A percentile compares a stretch with the other conserved stretches of the same genome.
These are phyloP conservation scores for Pseudomyrmex cubaensis DNA, from an alignment of 1,140 invertebrate species.

Conservation along the genomic window DNA sequence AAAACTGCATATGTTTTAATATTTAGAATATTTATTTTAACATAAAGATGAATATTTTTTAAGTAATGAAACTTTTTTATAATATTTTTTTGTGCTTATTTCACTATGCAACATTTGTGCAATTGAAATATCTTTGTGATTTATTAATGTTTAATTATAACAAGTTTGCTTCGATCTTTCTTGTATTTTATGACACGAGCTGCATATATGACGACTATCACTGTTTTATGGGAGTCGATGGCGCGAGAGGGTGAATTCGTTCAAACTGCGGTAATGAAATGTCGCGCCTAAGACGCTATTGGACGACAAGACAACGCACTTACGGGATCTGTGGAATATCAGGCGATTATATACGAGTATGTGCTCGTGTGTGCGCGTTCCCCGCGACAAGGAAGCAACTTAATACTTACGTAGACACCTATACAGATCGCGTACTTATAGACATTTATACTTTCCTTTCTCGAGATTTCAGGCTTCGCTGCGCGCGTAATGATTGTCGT, in stretches of 20 bases:
- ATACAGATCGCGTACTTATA: conserved; percentile 14
- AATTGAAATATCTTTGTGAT: too few relatives aligned
- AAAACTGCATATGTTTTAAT: neutral
- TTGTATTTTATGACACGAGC: conserved; percentile 34
- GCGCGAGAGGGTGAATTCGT: conserved; percentile 64
- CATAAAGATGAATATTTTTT: too few relatives aligned
- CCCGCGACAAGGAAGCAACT: conserved; percentile 27
- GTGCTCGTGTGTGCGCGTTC: conserved; percentile 11
- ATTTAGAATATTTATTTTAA: too few relatives aligned
- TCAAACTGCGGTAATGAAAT: conserved; percentile 77
- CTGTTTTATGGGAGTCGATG: conserved; percentile 63
- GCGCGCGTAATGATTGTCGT: conserved; percentile 16
- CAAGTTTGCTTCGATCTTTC: neutral
- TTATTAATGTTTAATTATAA: neutral
- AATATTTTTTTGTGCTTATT: too few relatives aligned
- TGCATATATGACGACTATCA: conserved; percentile 43
- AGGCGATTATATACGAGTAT: conserved; percentile 35
- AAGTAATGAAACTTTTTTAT: too few relatives aligned
- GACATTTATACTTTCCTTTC: conserved; percentile 36
- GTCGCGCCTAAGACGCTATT: conserved; percentile 74
- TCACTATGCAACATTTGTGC: too few relatives aligned
- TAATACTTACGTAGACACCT: conserved; percentile 8
- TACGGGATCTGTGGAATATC: conserved; percentile 74
- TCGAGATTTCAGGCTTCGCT: neutral
- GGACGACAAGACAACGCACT: conserved; percentile 82